Evolutionary conservation across 2,797 vertebrate species (phyloP).

Genomic region (Propithecus perrieri): DNA sequence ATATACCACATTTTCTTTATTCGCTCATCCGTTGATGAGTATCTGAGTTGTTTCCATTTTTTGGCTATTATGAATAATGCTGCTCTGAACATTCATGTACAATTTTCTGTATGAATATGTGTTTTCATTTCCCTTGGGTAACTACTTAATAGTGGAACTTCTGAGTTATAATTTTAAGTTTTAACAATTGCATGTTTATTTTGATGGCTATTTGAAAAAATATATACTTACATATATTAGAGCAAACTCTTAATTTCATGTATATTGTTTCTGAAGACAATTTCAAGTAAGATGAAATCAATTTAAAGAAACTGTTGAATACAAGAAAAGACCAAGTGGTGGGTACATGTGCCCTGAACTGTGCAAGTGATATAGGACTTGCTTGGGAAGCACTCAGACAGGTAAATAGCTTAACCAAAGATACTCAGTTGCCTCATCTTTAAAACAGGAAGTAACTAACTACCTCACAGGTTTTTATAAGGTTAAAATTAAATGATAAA

Average conservation of each 20-base stretch:
- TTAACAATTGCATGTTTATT: background rate
- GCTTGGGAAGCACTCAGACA: background rate
- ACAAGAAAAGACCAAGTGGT: background rate
- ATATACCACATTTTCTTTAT: too few relatives aligned
- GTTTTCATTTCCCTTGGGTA: background rate
- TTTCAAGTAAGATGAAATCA: background rate
- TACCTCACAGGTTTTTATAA: background rate
- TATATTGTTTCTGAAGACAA: background rate
- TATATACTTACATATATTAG: background rate
- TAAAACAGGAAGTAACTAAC: background rate
- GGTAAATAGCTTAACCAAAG: background rate
- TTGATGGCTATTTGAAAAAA: background rate
- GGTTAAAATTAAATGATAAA: background rate
- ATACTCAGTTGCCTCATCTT: background rate
- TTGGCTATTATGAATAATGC: too few relatives aligned
- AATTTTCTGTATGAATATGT: background rate
- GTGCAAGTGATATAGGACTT: too few relatives aligned
- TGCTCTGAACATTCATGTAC: too few relatives aligned
- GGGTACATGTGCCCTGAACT: accelerated
- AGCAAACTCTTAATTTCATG: background rate
- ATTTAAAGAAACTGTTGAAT: background rate
- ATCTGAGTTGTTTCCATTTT: too few relatives aligned
- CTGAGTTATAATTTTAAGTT: background rate
- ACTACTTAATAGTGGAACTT: background rate
- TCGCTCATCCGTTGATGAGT: too few relatives aligned